Evolutionary conservation across 2,888 invertebrate genomes (phyloP), one percentile per base, ranked within the genome.

Genomic region (Toxonevra muliebris): DNA sequence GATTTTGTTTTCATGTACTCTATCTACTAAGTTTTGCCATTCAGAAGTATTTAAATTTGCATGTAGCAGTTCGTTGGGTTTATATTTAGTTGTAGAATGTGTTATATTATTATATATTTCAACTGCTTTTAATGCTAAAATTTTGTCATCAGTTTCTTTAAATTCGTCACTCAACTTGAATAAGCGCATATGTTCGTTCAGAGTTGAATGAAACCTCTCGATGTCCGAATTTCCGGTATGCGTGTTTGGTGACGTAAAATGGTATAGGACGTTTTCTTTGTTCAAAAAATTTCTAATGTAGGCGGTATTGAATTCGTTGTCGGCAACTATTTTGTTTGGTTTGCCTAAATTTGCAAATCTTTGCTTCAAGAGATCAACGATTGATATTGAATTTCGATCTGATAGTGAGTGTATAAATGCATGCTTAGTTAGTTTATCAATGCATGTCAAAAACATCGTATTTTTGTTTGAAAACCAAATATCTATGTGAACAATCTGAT

Each of bases 261-360:
- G 30, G 7, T 30, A 30, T 30, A 30, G 30, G 7, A 30, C 30
- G 7, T 65, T 65, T 48, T 68, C 65, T 30, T 57, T 54, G 12
- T 12, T 64, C 11, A 61, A 13, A 15, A 69, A 69, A 10, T 66
- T 40, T 52, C 60, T 66, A 52, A 69, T 59, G 15, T 45, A 61
- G 1, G 61, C 58, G 19, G 66, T 66, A 42, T 62, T 66, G 50
- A 60, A 65, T 65, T 69, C 68, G 15, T 65, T 61, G n/a, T 69
- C 69, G 10, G 69, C 61, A 7, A 59, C 42, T 19, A 66, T 61
- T 66, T 66, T 66, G 17, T 13, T 30, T 19, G 61, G 61, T 50
- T 66, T 66, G 20, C 66, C 66, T n/a, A 66, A 54, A 12, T 54
- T 41, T 12, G 61, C 48, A 61, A 68, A 68, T 48, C 68, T 60